Evolutionary conservation across 1,140 invertebrate genomes (phyloP).

Genomic region (Trigoniulus corallinus): DNA sequence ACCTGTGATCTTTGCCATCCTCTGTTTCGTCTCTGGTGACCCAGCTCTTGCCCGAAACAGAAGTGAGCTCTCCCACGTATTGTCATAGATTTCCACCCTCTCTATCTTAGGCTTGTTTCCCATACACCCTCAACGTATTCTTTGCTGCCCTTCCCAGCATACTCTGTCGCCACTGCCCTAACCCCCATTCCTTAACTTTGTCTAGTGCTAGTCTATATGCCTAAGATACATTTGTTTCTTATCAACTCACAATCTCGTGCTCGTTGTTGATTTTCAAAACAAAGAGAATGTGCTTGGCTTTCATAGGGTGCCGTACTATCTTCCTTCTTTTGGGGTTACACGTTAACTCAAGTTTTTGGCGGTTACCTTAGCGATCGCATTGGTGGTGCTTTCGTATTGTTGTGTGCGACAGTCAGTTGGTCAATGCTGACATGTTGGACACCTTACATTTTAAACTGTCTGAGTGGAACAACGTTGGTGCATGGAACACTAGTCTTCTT

Average conservation of each 20-base stretch:
- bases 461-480: conserved; percentile 34
- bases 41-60: too few species aligned
- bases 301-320: conserved; percentile 44
- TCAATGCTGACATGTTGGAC: conserved; percentile 45
- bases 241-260: conserved; percentile 1
- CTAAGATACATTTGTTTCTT: background rate
- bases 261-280: background rate
- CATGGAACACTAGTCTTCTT: conserved; percentile 40
- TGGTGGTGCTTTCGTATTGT: conserved; percentile 48
- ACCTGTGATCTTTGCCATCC: too few species aligned
- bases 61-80: too few species aligned
- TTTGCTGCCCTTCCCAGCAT: too few species aligned
- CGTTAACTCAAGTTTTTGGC: conserved; percentile 47
- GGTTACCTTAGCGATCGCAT: conserved; percentile 49
- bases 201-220: background rate
- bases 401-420: conserved; percentile 45
- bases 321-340: conserved; percentile 62
- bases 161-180: too few species aligned
- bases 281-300: background rate
- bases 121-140: too few species aligned
- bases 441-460: conserved; percentile 41
- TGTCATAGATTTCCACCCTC: too few species aligned
- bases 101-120: too few species aligned
- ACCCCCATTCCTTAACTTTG: too few species aligned
- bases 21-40: too few species aligned